These are phyloP conservation scores for Microctenopoma steveboyesi DNA, from an alignment of 2,797 vertebrate species.

Conservation along the genomic window DNA sequence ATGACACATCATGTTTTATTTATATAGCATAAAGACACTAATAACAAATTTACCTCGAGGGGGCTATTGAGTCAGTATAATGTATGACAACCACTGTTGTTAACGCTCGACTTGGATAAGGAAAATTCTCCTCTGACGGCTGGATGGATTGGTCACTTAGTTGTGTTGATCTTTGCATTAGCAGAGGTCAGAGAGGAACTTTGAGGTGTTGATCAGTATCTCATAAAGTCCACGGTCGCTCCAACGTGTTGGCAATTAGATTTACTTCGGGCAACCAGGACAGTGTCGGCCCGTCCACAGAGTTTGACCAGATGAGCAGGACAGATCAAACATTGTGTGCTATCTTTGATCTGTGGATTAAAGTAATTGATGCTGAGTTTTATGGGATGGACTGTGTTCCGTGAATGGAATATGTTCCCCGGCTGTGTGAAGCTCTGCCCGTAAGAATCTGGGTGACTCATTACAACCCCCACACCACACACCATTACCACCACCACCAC, in stretches of 20 bases:
- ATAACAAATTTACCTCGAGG: no score
- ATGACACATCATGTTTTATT: no score
- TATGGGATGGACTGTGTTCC: slow-evolving; percentile 61
- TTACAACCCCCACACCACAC: slow-evolving; percentile 43
- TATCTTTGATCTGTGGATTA: slow-evolving; percentile 71
- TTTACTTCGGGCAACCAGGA: slow-evolving; percentile 17
- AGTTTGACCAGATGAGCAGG: slow-evolving; percentile 51
- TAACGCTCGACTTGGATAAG: no score
- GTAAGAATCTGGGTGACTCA: slow-evolving; percentile 81
- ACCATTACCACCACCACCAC: not conserved
- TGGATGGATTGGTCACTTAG: not conserved
- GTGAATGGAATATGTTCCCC: slow-evolving; percentile 66
- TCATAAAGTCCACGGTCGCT: slow-evolving; percentile 27
- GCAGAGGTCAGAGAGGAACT: slow-evolving; percentile 12
- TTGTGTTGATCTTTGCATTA: not conserved
- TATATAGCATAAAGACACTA: no score
- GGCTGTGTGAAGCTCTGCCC: slow-evolving; percentile 66
- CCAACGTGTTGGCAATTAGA: slow-evolving; percentile 26
- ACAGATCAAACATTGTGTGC: slow-evolving; percentile 63
- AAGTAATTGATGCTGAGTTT: slow-evolving; percentile 73
- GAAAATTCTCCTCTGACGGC: no score
- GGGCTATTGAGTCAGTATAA: no score
- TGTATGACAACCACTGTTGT: no score
- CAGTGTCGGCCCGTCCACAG: slow-evolving; percentile 29
- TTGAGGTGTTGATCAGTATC: not conserved